Base-by-base conservation (phyloP, 2,797 vertebrate genomes). In the Hypotaenidia okinawae region DNA sequence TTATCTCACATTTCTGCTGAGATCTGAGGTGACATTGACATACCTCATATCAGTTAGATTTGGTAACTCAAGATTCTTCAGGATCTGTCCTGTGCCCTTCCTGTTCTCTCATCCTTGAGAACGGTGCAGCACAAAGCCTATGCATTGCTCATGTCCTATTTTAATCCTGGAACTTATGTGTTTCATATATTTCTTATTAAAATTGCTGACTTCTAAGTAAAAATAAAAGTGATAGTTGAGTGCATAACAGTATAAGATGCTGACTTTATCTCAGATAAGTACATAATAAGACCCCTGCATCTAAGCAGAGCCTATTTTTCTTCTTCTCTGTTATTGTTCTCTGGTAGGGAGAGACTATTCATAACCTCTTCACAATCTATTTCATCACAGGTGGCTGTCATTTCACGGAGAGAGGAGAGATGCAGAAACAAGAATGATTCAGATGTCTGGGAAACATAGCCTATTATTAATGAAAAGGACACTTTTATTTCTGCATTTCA, bases 361-460 rank as follows among this genome's bases (percentile, higher is more conserved):
- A 88, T 69, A 96, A 85, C 17, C 41, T 84, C 39, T 88, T 89
- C 76, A 73, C 13, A 64, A 80, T 63, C 35, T 73, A n/a, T 52
- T 86, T 89, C 70, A 70, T 85, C 84, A 87, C 27, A 80, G 58
- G 61, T 80, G 80, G 52, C 22, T 87, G 54, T 89, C 84, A 90
- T 32, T 74, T 32, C 13, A 58, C 11, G 35, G 32, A 72, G 68
- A 89, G 55, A 88, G 14, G 11, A 77, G 51, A 45, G 21, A 63
- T 30, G 10, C 27, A 79, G 41, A 85, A 90, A 81, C 2, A 66
- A 59, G 43, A 78, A 63, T 81, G 24, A 59, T 79, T 69, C 10
- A 2, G 19, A 73, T 75, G 27, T 72, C 70, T 88, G 62, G 47
- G 80, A 90, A 89, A 80, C 1, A 3, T 8, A 37, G 28, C 47